These are phyloP conservation scores for Amblyraja radiata DNA, from an alignment of 2,797 vertebrate species.

Conservation along the genomic window DNA sequence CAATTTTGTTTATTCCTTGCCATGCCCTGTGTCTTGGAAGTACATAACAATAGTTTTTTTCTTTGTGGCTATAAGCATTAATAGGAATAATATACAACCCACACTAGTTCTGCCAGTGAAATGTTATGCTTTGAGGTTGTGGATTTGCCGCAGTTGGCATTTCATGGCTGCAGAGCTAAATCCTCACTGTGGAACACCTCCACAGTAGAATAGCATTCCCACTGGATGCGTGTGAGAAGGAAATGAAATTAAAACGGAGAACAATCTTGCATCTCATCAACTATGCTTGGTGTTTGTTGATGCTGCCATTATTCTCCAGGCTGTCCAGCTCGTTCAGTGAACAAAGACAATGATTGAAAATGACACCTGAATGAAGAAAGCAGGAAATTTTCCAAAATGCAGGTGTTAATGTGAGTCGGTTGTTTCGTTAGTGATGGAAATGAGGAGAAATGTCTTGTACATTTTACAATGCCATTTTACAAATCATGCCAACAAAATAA, in stretches of 20 bases:
- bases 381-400: background rate
- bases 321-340: background rate
- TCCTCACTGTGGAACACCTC: background rate
- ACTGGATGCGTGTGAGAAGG: background rate
- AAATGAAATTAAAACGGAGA: background rate
- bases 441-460: background rate
- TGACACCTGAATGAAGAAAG: background rate
- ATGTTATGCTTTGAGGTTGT: background rate
- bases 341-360: background rate
- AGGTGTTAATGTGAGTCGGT: background rate
- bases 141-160: background rate
- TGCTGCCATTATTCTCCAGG: background rate
- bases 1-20: no score
- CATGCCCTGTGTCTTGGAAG: background rate
- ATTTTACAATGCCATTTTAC: background rate
- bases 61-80: background rate
- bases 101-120: background rate
- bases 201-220: background rate
- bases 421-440: no score
- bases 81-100: background rate
- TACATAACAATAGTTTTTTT: background rate
- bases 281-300: background rate
- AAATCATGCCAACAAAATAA: background rate
- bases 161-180: background rate
- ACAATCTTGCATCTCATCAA: background rate